phyloP scores from a whole-genome alignment of 2,888 invertebrate genomes.

The Mimachlamys varia region DNA sequence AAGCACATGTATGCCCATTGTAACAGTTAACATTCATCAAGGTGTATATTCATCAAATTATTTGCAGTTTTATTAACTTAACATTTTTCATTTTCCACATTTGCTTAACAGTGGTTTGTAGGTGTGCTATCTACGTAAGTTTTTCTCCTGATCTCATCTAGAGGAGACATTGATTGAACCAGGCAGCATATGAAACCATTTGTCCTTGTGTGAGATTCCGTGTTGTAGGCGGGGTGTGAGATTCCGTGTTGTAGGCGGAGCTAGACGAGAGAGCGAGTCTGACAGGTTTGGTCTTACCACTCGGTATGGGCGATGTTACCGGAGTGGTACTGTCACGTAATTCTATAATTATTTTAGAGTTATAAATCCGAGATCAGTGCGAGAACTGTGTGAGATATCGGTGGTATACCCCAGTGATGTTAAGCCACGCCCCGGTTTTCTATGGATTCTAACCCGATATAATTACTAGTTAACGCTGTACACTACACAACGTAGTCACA shows the following conservation, averaged over 20 bases:
- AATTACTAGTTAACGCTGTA: too few species aligned
- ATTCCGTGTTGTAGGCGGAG: neutral
- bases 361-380: too few species aligned
- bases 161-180: slow-evolving; percentile 24
- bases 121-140: neutral
- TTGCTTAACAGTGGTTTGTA: slow-evolving; percentile 31
- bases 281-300: neutral
- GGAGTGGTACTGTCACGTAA: neutral
- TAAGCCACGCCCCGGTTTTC: too few species aligned
- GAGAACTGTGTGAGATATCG: too few species aligned
- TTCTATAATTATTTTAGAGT: too few species aligned
- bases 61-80: slow-evolving; percentile 21
- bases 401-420: too few species aligned
- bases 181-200: slow-evolving; percentile 28
- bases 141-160: slow-evolving; percentile 33
- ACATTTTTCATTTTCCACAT: slow-evolving; percentile 18
- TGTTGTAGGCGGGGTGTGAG: neutral
- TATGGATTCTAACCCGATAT: too few species aligned
- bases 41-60: slow-evolving; percentile 22
- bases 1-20: neutral
- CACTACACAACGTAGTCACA: too few species aligned
- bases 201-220: neutral
- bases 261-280: neutral
- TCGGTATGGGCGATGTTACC: too few species aligned
- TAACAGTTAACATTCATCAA: neutral